A percentile compares a stretch with the other conserved stretches of the same genome.
Evolutionary conservation across 1,140 invertebrate genomes (phyloP).

Genomic region (Ips typographus): DNA sequence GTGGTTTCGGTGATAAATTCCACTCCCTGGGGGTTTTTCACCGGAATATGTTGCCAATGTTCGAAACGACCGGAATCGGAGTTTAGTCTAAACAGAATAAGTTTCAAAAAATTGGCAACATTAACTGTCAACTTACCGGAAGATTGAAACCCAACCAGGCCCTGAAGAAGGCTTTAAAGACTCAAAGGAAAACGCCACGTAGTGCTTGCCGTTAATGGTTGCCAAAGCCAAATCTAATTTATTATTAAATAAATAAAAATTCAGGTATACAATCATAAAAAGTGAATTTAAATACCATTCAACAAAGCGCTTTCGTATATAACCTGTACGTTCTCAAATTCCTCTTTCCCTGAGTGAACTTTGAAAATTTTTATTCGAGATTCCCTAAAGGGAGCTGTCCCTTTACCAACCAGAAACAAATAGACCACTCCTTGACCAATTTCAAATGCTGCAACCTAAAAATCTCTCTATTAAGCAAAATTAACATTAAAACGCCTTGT

Average conservation of each 20-base stretch:
- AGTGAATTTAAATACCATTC: too few species aligned
- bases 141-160: conserved; percentile 11
- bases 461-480: background rate
- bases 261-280: too few species aligned
- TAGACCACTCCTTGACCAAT: background rate
- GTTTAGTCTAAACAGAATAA: too few species aligned
- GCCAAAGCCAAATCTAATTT: conserved; percentile 17
- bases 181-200: conserved; percentile 14
- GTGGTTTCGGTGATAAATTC: conserved; percentile 12
- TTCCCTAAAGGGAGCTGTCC: background rate
- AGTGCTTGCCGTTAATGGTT: conserved; percentile 4
- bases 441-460: conserved; percentile 4
- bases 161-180: conserved; percentile 5
- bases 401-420: conserved; percentile 6
- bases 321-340: too few species aligned
- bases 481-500: background rate
- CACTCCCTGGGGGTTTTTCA: conserved; percentile 4
- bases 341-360: too few species aligned
- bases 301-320: too few species aligned
- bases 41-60: conserved; percentile 17
- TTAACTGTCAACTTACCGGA: background rate
- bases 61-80: background rate
- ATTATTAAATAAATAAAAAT: background rate
- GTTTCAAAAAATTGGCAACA: too few species aligned
- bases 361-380: conserved; percentile 17